Evolutionary conservation across 2,888 invertebrate genomes (phyloP).

Genomic region (Scaptomyza tumidula): DNA sequence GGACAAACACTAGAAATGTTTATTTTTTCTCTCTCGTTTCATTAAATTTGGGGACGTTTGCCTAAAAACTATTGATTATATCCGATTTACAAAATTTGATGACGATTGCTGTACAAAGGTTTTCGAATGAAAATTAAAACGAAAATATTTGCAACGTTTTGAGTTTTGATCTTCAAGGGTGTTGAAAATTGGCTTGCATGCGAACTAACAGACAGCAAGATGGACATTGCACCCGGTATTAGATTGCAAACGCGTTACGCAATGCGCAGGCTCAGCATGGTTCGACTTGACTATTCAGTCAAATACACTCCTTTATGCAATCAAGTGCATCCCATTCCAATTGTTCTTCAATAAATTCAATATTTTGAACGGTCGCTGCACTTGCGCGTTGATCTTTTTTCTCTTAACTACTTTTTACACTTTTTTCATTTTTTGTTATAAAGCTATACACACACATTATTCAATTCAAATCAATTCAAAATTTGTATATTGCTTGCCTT

Average conservation of each 20-base stretch:
- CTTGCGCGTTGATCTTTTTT: constrained; percentile 51
- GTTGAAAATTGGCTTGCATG: too few relatives aligned
- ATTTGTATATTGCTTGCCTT: constrained; percentile 46
- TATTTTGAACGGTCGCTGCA: constrained; percentile 46
- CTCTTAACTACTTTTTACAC: constrained; percentile 6
- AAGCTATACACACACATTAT: background rate
- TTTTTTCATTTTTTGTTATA: constrained; percentile 17
- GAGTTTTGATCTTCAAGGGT: too few relatives aligned
- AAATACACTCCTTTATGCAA: background rate
- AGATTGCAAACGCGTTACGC: background rate
- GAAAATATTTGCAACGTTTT: too few relatives aligned
- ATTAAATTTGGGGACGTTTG: too few relatives aligned
- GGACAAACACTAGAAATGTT: too few relatives aligned
- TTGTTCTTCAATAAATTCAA: constrained; percentile 5
- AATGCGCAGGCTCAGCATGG: constrained; percentile 55
- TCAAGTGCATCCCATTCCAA: background rate
- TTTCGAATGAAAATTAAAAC: too few relatives aligned
- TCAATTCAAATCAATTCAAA: background rate
- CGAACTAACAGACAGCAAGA: too few relatives aligned
- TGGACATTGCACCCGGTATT: background rate
- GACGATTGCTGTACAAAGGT: too few relatives aligned
- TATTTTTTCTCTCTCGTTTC: too few relatives aligned
- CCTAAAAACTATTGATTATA: too few relatives aligned
- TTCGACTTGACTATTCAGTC: constrained; percentile 2
- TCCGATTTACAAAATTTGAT: too few relatives aligned